These are phyloP conservation scores for Rhorus exstirpatorius DNA, from an alignment of 2,888 invertebrate species.

Conservation along the genomic window DNA sequence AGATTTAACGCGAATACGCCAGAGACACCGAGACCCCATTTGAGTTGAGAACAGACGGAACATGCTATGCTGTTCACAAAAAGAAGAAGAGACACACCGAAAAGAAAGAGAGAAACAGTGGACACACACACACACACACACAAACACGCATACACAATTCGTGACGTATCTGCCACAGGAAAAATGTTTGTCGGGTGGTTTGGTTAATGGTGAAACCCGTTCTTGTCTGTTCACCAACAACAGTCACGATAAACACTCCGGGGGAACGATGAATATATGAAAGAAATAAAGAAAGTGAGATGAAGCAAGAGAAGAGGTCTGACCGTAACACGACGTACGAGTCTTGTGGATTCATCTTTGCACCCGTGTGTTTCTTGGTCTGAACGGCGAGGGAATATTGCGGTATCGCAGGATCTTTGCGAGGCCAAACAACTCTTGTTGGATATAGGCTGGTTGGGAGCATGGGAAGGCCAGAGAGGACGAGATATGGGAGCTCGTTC, in stretches of 20 bases:
- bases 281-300: slow-evolving; percentile 31
- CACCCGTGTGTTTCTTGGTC: slow-evolving; percentile 11
- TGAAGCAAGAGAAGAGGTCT: not conserved
- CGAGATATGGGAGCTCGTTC: not conserved
- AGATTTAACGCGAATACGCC: slow-evolving; percentile 45
- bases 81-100: slow-evolving; percentile 24
- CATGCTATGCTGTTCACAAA: slow-evolving; percentile 44
- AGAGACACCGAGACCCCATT: slow-evolving; percentile 22
- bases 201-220: slow-evolving; percentile 54
- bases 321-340: slow-evolving; percentile 32
- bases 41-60: slow-evolving; percentile 33
- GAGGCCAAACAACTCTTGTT: slow-evolving; percentile 16
- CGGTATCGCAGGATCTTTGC: slow-evolving; percentile 53
- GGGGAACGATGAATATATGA: slow-evolving; percentile 12
- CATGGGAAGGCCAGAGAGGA: not conserved
- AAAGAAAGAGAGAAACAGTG: not conserved
- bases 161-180: slow-evolving; percentile 46
- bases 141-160: slow-evolving; percentile 23
- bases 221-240: slow-evolving; percentile 38
- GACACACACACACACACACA: not conserved
- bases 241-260: slow-evolving; percentile 37
- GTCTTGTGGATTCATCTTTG: slow-evolving; percentile 22
- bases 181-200: slow-evolving; percentile 54
- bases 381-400: slow-evolving; percentile 34
- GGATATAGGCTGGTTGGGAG: slow-evolving; percentile 7